Base-by-base conservation (phyloP, 2,797 vertebrate genomes). In the Gymnocypris eckloni region DNA sequence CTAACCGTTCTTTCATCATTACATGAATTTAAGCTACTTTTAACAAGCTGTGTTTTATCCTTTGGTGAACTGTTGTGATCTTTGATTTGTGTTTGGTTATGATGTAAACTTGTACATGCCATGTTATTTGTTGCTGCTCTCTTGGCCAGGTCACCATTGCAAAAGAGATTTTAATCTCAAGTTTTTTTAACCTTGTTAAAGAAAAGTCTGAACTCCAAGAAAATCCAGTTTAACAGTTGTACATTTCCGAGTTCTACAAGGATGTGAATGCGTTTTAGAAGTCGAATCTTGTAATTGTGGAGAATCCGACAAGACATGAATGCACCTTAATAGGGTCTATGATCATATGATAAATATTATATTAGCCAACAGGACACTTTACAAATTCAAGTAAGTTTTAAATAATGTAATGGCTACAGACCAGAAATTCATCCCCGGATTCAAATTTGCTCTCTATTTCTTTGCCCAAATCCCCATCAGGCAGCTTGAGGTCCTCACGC, bases 401-500 rank as follows among this genome's bases (percentile, higher is more conserved):
- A 71, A 82, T 5, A n/a, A 61, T 4, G 45, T 12, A 70, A 56
- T 2, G 43, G 59, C 18, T 48, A 87, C 92, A 95, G 89, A 97
- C 97, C 94, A 95, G 82, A 59, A 98, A 94, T 15, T 91, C 87
- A 71, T 97, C 96, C n/a, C 92, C 96, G 61, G 93, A 93, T 2
- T 94, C 92, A 86, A 94, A 94, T 91, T 92, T 97, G 81, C 90
- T 91, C 88, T 93, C 90, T 77, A 99, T 97, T 88, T 98, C 97
- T 93, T 96, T 97, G 82, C 97, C 97, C 50, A 99, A 71, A 5
- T 98, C 97, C 70, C 92, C 92, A 0, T 96, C 96, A 67, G 97
- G 96, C 70, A 98, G 78, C 90, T 95, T 97, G 4, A 99, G 96
- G 93, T 99, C 97, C 59, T 98, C 96, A 90, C 96, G 96, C 86